A percentile compares a stretch with the other conserved stretches of the same genome.
Evolutionary conservation across 1,140 invertebrate genomes (phyloP).

Genomic region (Aporrectodea caliginosa): DNA sequence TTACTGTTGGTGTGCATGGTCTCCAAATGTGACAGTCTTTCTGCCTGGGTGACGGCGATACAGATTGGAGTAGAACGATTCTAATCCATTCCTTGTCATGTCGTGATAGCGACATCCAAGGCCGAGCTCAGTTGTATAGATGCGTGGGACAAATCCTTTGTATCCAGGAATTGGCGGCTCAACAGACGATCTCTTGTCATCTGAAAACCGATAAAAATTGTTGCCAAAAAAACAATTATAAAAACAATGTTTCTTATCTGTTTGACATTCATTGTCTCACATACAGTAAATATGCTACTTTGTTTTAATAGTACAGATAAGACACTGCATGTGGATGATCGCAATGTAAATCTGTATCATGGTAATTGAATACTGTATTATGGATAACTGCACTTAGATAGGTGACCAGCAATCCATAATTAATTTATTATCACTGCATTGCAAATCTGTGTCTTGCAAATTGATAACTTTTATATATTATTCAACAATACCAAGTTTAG

Average conservation of each 20-base stretch:
- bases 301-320: neutral
- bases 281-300: neutral
- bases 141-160: constrained; percentile 52
- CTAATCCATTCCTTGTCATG: constrained; percentile 46
- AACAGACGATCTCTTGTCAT: neutral
- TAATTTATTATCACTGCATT: neutral
- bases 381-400: too few species aligned
- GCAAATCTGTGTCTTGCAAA: neutral
- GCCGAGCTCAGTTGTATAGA: constrained; percentile 50
- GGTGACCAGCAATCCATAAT: neutral
- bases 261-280: too few species aligned
- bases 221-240: too few species aligned
- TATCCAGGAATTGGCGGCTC: constrained; percentile 57
- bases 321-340: neutral
- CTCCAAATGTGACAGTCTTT: neutral
- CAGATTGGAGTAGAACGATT: constrained; percentile 39
- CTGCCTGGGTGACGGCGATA: neutral
- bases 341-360: neutral
- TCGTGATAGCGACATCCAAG: constrained; percentile 51
- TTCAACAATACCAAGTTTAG: neutral
- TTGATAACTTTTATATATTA: neutral
- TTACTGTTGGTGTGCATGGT: too few species aligned
- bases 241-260: neutral
- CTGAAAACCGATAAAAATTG: neutral
- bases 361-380: too few species aligned